phyloP scores from a whole-genome alignment of 2,888 invertebrate species.

The Macrosoma leucophasiata region DNA sequence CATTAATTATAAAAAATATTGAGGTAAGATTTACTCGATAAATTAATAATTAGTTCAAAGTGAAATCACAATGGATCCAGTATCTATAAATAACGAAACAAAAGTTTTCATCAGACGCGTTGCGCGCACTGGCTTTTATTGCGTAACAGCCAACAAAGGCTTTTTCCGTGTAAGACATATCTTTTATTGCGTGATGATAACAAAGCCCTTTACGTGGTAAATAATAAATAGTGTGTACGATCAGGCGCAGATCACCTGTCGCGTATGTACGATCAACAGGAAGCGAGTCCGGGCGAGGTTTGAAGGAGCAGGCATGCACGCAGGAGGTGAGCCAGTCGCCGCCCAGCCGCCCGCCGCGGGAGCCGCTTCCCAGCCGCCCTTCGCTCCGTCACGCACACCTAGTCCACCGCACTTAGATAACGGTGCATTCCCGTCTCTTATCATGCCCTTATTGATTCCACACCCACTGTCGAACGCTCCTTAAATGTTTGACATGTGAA shows the following conservation, averaged over 20 bases:
- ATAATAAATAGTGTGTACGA: slow-evolving; percentile 18
- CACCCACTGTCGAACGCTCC: slow-evolving; percentile 4
- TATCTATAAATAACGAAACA: no score
- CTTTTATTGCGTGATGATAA: no score
- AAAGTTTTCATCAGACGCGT: no score
- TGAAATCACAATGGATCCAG: no score
- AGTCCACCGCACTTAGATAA: slow-evolving; percentile 32
- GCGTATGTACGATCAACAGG: slow-evolving; percentile 64
- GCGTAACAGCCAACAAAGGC: no score
- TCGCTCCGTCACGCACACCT: slow-evolving; percentile 35
- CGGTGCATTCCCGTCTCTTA: slow-evolving; percentile 28
- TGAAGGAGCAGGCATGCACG: slow-evolving; percentile 38
- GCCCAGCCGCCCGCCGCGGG: slow-evolving; percentile 64
- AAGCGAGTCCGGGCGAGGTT: slow-evolving; percentile 63
- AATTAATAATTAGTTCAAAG: no score
- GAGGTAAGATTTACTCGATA: no score
- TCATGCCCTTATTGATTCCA: slow-evolving; percentile 24
- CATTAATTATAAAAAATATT: no score
- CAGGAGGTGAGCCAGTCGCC: slow-evolving; percentile 59
- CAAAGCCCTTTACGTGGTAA: not conserved
- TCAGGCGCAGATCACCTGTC: slow-evolving; percentile 57
- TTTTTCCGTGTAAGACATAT: no score
- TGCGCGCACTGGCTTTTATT: no score
- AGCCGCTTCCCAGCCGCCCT: slow-evolving; percentile 35
- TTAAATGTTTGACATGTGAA: slow-evolving; percentile 6